Evolutionary conservation across 2,888 invertebrate genomes (phyloP).

Genomic region (Yponomeuta evonymella): DNA sequence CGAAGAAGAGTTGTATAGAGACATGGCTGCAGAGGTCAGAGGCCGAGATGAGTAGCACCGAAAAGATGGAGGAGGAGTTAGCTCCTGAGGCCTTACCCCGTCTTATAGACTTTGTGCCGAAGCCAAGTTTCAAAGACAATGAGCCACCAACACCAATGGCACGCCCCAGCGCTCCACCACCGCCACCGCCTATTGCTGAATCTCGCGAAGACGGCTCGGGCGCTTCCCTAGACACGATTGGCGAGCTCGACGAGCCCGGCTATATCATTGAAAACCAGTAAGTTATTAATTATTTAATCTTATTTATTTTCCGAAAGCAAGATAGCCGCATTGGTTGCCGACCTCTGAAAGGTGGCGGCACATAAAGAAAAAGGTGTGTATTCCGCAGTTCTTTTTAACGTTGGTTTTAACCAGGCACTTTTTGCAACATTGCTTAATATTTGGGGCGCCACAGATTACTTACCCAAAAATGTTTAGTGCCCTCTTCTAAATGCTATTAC

Average conservation of each 20-base stretch:
- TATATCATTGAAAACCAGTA: constrained; percentile 62
- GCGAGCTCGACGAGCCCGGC: constrained; percentile 80
- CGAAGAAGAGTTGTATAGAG: constrained; percentile 69
- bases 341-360: no score
- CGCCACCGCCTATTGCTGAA: constrained; percentile 46
- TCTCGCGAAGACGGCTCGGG: constrained; percentile 74
- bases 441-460: no score
- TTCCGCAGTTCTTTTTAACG: no score
- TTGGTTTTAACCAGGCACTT: no score
- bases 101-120: constrained; percentile 83
- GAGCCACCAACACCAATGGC: constrained; percentile 38
- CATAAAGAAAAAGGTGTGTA: no score
- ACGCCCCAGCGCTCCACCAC: constrained; percentile 60
- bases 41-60: constrained; percentile 65
- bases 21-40: constrained; percentile 68
- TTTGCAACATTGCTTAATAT: no score
- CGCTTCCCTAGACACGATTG: constrained; percentile 81
- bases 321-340: no score
- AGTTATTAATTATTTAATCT: constrained; percentile 32
- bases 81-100: constrained; percentile 76
- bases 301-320: no score
- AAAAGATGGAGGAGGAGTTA: constrained; percentile 56
- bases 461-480: no score
- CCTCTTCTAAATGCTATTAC: no score
- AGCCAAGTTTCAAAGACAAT: constrained; percentile 67